Base-by-base conservation (phyloP, 2,888 invertebrate species). In the Agapostemon virescens region DNA sequence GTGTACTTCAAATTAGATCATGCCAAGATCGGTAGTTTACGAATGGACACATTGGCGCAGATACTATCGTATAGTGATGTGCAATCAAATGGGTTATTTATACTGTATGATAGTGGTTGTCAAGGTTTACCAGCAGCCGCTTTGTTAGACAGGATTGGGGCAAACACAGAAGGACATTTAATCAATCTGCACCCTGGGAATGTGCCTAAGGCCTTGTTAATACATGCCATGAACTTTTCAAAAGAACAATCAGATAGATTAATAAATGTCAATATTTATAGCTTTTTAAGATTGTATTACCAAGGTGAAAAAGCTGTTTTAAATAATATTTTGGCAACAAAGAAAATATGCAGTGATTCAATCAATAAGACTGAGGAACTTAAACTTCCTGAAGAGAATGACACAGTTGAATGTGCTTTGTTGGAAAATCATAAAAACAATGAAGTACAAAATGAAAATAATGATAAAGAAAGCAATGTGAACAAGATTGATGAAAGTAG, bases 21-120 rank as follows among this genome's bases (percentile, higher is more conserved):
- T 0, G 93, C 93, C 4, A 97, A 97, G 93, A 95, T 96, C 69
- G 94, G 96, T 91, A 95, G 96, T 82, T 93, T 99, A 68, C 94
- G 99, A 49, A 94, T 96, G 84, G 99, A 99, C 90, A 96, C 98
- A 1, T 92, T 99, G 42, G 97, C 98, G 0, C 98, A 98, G 93
- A 95, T 99, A 36, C 93, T 98, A 66, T 95, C 96, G 0, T 95
- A 96, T 87, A 95, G 96, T 0, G 98, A 98, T 88, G 94, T 99
- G 13, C 96, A 96, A 89, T 95, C 96, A 0, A 95, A 95, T 89
- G 96, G 97, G 0, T 95, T 94, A 84, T 97, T 96, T 92, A 93
- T 98, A 75, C 92, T 99, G 1, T 98, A 98, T 91, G 98, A 99
- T 90, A 97, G 97, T 74, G 97, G 97, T 0, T 97, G 97, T 45